These are phyloP conservation scores for Montipora efflorescens DNA, from an alignment of 64 coral and sea anemone genomes.

Conservation along the genomic window DNA sequence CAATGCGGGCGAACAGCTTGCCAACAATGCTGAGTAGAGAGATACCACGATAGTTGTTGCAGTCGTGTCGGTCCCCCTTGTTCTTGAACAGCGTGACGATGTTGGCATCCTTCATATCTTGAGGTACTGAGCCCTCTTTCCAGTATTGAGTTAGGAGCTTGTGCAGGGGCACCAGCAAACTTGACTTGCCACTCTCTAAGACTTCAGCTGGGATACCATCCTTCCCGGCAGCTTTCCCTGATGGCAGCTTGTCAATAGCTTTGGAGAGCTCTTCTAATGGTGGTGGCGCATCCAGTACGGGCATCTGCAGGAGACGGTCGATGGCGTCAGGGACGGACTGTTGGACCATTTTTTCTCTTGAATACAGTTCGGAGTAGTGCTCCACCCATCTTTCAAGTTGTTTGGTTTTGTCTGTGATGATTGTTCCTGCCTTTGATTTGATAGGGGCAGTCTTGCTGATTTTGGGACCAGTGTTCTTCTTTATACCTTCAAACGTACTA, in stretches of 20 bases:
- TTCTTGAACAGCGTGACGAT: no score
- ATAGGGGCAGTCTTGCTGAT: no score
- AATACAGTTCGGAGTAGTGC: background rate
- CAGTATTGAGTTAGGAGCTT: no score
- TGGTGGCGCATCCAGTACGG: background rate
- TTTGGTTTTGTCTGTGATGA: constrained; percentile 20
- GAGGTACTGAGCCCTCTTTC: no score
- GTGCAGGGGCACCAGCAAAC: no score
- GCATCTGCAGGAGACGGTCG: background rate
- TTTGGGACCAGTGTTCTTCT: background rate
- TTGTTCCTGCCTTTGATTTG: background rate
- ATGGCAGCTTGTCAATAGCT: no score
- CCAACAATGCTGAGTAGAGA: constrained; percentile 2
- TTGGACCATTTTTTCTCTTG: background rate
- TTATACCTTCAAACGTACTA: constrained; percentile 41
- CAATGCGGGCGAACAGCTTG: background rate
- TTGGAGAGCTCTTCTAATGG: no score
- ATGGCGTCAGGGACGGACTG: background rate
- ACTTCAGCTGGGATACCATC: no score
- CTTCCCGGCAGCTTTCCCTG: no score
- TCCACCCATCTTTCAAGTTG: background rate
- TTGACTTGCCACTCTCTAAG: no score
- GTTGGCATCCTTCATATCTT: no score
- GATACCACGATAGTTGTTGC: background rate
- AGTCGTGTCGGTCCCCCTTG: background rate